phyloP scores from a whole-genome alignment of 1,140 invertebrate species.

The Bombus sibiricus region DNA sequence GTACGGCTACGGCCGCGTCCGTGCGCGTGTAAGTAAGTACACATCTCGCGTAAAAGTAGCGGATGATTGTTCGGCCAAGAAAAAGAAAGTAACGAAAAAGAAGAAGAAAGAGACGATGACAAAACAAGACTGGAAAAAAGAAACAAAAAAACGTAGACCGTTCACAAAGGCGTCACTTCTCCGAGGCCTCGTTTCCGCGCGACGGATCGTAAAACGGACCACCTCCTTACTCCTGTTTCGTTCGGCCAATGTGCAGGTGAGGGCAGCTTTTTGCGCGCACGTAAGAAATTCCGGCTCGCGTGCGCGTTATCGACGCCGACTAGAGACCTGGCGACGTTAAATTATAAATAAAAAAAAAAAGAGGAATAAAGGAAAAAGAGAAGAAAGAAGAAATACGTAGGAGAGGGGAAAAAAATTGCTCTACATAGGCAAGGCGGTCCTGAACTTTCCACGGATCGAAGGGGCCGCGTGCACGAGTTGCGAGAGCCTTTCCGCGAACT shows the following conservation, averaged over 20 bases:
- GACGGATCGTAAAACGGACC: constrained; percentile 41
- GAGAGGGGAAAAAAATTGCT: constrained; percentile 18
- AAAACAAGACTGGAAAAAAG: background rate
- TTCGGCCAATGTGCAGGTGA: constrained; percentile 48
- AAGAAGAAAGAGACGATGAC: background rate
- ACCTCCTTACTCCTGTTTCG: constrained; percentile 28
- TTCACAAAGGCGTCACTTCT: constrained; percentile 49
- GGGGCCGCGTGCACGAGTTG: background rate
- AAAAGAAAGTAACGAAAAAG: background rate
- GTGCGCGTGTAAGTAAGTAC: background rate
- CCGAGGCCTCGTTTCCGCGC: constrained; percentile 39
- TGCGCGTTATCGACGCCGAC: constrained; percentile 61
- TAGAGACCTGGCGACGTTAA: constrained; percentile 45
- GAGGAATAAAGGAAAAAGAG: background rate
- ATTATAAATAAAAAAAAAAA: constrained; percentile 69
- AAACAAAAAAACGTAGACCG: background rate
- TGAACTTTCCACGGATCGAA: constrained; percentile 30
- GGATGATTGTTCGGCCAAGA: constrained; percentile 10
- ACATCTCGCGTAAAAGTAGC: constrained; percentile 4
- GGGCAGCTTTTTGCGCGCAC: constrained; percentile 19
- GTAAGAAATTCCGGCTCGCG: constrained; percentile 61
- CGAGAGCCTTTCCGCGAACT: background rate
- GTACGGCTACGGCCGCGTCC: background rate
- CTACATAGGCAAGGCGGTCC: background rate
- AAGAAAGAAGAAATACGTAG: background rate